Evolutionary conservation across 2,888 invertebrate species (phyloP).

Genomic region (Andricus quercusramuli): DNA sequence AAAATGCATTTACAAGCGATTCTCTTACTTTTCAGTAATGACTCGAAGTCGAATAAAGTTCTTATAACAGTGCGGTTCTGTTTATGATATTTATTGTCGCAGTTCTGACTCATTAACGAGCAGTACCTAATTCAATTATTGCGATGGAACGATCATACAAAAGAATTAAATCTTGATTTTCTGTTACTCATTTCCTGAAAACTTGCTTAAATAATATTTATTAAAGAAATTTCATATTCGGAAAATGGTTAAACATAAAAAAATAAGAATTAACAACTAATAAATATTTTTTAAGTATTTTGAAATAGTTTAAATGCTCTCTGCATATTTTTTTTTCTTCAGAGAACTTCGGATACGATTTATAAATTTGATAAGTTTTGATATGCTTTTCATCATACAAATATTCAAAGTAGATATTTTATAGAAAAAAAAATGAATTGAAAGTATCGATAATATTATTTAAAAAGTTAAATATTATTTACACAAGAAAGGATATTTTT

Average conservation of each 20-base stretch:
- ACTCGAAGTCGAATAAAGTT: constrained; percentile 21
- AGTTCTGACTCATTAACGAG: constrained; percentile 52
- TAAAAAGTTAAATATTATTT: background rate
- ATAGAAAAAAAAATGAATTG: background rate
- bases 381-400: background rate
- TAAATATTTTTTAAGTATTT: constrained; percentile 1
- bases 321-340: background rate
- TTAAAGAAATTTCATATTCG: background rate
- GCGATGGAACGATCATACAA: constrained; percentile 8
- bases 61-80: constrained; percentile 30
- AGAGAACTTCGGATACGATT: background rate
- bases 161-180: constrained; percentile 13
- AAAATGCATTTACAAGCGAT: constrained; percentile 15
- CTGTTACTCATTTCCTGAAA: background rate
- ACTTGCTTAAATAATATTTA: background rate
- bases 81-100: constrained; percentile 68
- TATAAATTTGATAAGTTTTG: background rate
- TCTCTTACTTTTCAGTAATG: constrained; percentile 9
- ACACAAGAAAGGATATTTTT: background rate
- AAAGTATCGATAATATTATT: background rate
- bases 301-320: background rate
- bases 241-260: background rate
- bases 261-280: background rate
- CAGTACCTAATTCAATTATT: constrained; percentile 41
- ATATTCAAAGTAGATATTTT: background rate